Base-by-base conservation (phyloP, 2,888 invertebrate species). In the Atrina japonica region DNA sequence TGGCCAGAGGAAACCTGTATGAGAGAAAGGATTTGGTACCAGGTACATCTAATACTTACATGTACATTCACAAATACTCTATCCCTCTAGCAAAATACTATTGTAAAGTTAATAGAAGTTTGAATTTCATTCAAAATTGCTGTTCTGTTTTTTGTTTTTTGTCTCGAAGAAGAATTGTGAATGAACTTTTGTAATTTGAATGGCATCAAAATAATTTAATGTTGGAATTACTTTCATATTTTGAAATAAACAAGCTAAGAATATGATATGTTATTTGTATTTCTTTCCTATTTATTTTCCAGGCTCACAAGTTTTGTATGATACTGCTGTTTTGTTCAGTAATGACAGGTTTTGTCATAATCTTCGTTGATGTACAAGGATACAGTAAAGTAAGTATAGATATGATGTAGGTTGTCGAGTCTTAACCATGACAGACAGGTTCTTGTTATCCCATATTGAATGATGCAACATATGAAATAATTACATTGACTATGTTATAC, bases 1-100 rank as follows among this genome's bases (percentile, higher is more conserved):
- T 91, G 89, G 89, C 87, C 88, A 6, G 82, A 85, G 49, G 76
- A 70, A 40, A 77, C 75, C 6, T 59, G 87, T 35, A 84, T 84
- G 59, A 83, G 83, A 14, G 80, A 87, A 43, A 76, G 78, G 61
- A 81, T 88, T 16, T 90, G 90, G 90, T 90, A 88, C 75, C 81
- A 85, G 68, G 87, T 88, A 66, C 79, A 85, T 78, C 40, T 21
- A 9, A 9, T 27, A 53, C 7, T 16, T 25, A 18, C 1, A 53
- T 23, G 16, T 16, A 23, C 3, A n/a, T 3, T 43, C 45, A 6
- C 45, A 43, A n/a, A n/a, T n/a, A 18, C 18, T 1, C 16, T 43
- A 3, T 43, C 5, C 18, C n/a, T 43, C 18, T 18, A 43, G 5
- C 43, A 43, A 43, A 1, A 43, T 3, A 5, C 18, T 18, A 43